Base-by-base conservation (phyloP, 2,888 invertebrate species). In the Mythimna albipuncta region DNA sequence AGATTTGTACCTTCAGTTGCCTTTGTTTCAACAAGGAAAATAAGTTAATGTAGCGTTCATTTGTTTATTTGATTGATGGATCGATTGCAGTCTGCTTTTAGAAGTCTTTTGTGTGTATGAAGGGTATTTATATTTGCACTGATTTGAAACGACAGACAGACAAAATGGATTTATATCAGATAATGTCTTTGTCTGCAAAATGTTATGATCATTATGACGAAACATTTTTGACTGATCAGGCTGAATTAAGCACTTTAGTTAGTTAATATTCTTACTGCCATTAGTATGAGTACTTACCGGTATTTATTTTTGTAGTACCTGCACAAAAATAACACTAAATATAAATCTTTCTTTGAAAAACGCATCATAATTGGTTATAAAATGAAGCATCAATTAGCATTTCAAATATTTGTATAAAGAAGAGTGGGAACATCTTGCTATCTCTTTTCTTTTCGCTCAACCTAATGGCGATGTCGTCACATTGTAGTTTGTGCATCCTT, bases 51-150 rank as follows among this genome's bases (percentile, higher is more conserved):
- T 61, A 55, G 10, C 35, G 52, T 69, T 80, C 77, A 69, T 77
- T 66, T 74, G 70, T 70, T 70, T 73, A 21, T 77, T 62, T 81
- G 81, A 81, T 81, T 81, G 78, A 81, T 82, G 66, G 69, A 77
- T 80, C 64, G 73, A 54, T 73, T 44, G 11, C 38, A 54, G 63
- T 66, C 21, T 64, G 63, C 19, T 65, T 62, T 74, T 61, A 75
- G 70, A 71, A 62, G 47, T 47, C 66, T 64, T 70, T 75, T 75
- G 77, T 72, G 41, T 68, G 59, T 62, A n/a, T 59, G 61, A 80
- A 71, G 9, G 58, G 64, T 80, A 64, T 71, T 66, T 81, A 66
- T 77, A 57, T 72, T 66, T 68, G 58, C 65, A 63, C 65, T 77
- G 50, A 79, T 77, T 55, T 66, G 52, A 63, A 55, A 21, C 21